Evolutionary conservation across 2,113 vertebrate species (phyloP).

Genomic region (Saccopteryx bilineata): DNA sequence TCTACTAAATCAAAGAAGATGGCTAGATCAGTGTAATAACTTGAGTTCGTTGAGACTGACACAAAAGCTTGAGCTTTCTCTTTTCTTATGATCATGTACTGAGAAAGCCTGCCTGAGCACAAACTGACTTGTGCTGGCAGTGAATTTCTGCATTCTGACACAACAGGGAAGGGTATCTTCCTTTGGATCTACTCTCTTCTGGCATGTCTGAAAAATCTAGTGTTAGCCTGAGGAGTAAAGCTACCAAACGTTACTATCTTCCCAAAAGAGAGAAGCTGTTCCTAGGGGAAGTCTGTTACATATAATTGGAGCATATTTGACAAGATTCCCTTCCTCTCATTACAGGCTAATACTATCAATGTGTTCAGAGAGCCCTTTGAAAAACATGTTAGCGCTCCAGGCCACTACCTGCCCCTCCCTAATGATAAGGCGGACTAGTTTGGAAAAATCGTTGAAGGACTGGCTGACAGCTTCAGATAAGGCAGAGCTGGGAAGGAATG

Average conservation of each 20-base stretch:
- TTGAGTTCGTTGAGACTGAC: background rate
- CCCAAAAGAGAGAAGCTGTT: slow-evolving; percentile 16
- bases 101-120: slow-evolving; percentile 52
- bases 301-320: slow-evolving; percentile 72
- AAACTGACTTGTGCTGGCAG: slow-evolving; percentile 55
- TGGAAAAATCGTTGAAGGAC: slow-evolving; percentile 51
- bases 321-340: slow-evolving; percentile 41
- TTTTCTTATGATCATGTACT: slow-evolving; percentile 9
- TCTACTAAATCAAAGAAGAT: slow-evolving; percentile 32
- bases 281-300: slow-evolving; percentile 26
- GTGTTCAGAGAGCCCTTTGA: slow-evolving; percentile 43
- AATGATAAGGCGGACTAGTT: background rate
- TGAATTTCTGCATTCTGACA: slow-evolving; percentile 69
- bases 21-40: slow-evolving; percentile 43
- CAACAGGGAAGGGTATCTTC: background rate
- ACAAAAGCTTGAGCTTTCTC: background rate
- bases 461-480: slow-evolving; percentile 46
- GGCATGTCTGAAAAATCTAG: slow-evolving; percentile 49
- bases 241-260: slow-evolving; percentile 57
- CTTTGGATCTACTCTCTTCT: slow-evolving; percentile 46
- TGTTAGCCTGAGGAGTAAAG: slow-evolving; percentile 54
- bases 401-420: slow-evolving; percentile 55
- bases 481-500: background rate
- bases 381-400: slow-evolving; percentile 34
- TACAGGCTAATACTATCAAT: slow-evolving; percentile 18